phyloP scores from a whole-genome alignment of 2,797 vertebrate genomes.

The Cheirogaleus major region DNA sequence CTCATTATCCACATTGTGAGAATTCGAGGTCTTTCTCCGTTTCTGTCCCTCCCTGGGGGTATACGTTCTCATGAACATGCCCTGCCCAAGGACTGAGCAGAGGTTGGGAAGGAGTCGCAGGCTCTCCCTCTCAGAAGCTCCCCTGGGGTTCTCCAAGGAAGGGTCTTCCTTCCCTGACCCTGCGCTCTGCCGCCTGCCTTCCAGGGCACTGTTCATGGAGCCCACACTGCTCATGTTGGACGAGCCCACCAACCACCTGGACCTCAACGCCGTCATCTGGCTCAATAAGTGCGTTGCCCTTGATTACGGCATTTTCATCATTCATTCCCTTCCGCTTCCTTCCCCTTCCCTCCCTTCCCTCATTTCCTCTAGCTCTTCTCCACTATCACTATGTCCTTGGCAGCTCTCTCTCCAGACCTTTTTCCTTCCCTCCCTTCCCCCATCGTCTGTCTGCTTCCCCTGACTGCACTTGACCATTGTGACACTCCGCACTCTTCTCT shows the following conservation, averaged over 20 bases:
- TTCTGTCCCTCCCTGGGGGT: background rate
- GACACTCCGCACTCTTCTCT: background rate
- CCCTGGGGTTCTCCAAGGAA: background rate
- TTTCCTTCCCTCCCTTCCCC: fast-evolving
- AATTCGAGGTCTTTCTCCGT: background rate
- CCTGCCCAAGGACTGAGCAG: background rate
- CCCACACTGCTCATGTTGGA: conserved; percentile 95
- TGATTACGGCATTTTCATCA: background rate
- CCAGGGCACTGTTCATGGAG: conserved; percentile 95
- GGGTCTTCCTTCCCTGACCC: background rate
- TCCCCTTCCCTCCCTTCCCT: background rate
- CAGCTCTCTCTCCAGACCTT: background rate
- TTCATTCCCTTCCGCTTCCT: background rate
- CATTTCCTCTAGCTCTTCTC: background rate
- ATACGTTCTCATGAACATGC: background rate
- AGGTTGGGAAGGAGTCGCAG: background rate
- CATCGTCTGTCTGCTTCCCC: background rate
- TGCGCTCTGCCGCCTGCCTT: background rate
- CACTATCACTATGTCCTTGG: background rate
- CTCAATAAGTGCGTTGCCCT: conserved; percentile 91
- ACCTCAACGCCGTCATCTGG: conserved; percentile 97
- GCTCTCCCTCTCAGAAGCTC: background rate
- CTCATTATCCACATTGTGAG: background rate
- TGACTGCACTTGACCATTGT: background rate
- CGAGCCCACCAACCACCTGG: conserved; percentile 95